Base-by-base conservation (phyloP, 2,888 invertebrate genomes). In the Eupeodes latifasciatus region DNA sequence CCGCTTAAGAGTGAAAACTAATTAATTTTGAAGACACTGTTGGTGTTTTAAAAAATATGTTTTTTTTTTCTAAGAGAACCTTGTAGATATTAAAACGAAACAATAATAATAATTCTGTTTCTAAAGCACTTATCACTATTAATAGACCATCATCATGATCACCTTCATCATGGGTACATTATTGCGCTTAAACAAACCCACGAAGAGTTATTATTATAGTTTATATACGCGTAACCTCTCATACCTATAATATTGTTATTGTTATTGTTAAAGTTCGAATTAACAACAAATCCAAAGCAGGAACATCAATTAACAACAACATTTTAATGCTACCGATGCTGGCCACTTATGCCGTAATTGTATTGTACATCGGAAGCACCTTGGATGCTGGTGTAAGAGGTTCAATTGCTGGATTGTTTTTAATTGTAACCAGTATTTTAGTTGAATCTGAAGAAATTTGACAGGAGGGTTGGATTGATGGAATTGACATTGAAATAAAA, bases 351-450 rank as follows among this genome's bases (percentile, higher is more conserved):
- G 12, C 19, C 49, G 53, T 79, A 82, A 49, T 77, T 79, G 47
- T 64, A 19, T 16, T 79, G 53, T 55, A 55, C 40, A 84, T 84
- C 78, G 83, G 83, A 84, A 84, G 83, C 79, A 84, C 84, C 79
- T 84, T 79, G 84, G 49, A 27, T 51, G 27, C 0, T 40, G 40
- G 40, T 9, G 47, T 10, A 57, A 16, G 19, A 36, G 11, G 34
- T 69, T 51, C 27, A 69, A 27, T 53, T 69, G 67, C 5, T 47
- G 14, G 27, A n/a, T n/a, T 44, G n/a, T 27, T 27, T 66, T 10
- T 51, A 69, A 19, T 16, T 55, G 47, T 49, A 19, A 66, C 51
- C 34, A 36, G 36, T 36, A 4, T 69, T 36, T 51, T 10, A 16
- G 16, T 14, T 53, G n/a, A 49, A 27, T 1, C n/a, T 67, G 19